Base-by-base conservation (phyloP, 2,888 invertebrate genomes). In the Acanthosoma haemorrhoidale region DNA sequence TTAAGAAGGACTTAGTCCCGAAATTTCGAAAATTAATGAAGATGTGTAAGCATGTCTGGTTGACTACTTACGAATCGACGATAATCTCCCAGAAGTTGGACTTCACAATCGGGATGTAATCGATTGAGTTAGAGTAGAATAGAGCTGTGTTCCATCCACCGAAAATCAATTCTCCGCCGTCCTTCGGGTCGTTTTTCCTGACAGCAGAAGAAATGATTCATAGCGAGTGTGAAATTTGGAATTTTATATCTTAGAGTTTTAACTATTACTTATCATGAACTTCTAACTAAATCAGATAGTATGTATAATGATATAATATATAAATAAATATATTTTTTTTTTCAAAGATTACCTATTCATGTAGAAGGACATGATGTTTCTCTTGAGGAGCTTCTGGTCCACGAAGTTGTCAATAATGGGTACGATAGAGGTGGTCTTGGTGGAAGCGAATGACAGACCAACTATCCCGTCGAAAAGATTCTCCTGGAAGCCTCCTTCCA, bases 381-480 rank as follows among this genome's bases (percentile, higher is more conserved):
- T 67, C 9, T 67, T 6, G 15, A 67, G 67, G 1, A 67, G 21
- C 39, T 67, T 67, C 51, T 67, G 67, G 0, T 18, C 16, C 1
- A 57, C 18, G 13, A 67, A 21, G 31, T 67, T 57, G 21, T 67
- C 67, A 11, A 67, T 11, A 18, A 67, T 32, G 4, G 67, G 32
- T 9, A 51, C 36, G 18, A 67, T 5, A 16, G 21, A 31, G n/a
- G 39, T 41, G 13, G 67, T 18, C n/a, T 16, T 32, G 2, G 1
- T 0, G 2, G 36, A 21, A 11, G 67, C 8, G 34, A 67, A 67
- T 3, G 67, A 38, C 13, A 67, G n/a, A 3, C 67, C 67, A 1
- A 67, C 32, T 21, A 67, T 67, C 8, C 67, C 67, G n/a, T 67
- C 67, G 34, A 67, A 67, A 34, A 67, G 67, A 15, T 67, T 67